These are phyloP conservation scores for Ichneumon xanthorius DNA, from an alignment of 2,888 invertebrate species.

Conservation along the genomic window DNA sequence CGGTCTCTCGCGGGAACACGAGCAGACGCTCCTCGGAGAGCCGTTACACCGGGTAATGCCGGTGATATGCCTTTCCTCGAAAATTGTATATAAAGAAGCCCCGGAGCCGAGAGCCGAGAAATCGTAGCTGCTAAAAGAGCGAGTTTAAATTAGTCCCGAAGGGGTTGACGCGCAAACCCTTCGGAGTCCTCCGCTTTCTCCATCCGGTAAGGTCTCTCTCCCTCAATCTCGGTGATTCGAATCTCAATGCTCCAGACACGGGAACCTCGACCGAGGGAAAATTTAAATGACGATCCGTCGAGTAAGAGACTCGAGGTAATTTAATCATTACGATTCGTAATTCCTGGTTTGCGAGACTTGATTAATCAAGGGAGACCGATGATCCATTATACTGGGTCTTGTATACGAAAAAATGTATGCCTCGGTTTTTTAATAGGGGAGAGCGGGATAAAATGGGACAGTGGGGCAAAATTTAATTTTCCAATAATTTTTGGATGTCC, in stretches of 20 bases:
- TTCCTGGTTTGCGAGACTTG: not conserved
- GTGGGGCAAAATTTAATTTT: no score
- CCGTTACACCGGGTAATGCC: slow-evolving; percentile 10
- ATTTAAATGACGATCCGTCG: slow-evolving; percentile 1
- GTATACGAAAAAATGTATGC: not conserved
- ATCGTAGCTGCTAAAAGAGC: slow-evolving; percentile 47
- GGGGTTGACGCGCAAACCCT: slow-evolving; percentile 32
- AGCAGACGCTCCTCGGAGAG: slow-evolving; percentile 26
- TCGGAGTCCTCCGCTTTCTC: not conserved
- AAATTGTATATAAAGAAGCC: slow-evolving; percentile 16
- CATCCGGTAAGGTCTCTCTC: slow-evolving; percentile 2
- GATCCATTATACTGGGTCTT: not conserved
- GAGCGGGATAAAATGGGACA: no score
- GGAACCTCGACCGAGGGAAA: slow-evolving; percentile 6
- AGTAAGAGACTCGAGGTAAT: not conserved
- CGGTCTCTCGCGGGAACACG: slow-evolving; percentile 19
- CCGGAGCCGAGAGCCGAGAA: slow-evolving; percentile 21
- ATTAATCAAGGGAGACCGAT: not conserved
- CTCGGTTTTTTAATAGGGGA: no score
- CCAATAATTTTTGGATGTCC: no score
- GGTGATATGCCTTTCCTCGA: not conserved
- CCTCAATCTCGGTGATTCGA: slow-evolving; percentile 13
- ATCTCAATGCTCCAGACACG: not conserved
- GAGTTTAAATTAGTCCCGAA: slow-evolving; percentile 52
- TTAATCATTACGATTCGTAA: slow-evolving; percentile 22